These are phyloP conservation scores for Diadophis punctatus DNA, from an alignment of 2,113 vertebrate species.

Conservation along the genomic window DNA sequence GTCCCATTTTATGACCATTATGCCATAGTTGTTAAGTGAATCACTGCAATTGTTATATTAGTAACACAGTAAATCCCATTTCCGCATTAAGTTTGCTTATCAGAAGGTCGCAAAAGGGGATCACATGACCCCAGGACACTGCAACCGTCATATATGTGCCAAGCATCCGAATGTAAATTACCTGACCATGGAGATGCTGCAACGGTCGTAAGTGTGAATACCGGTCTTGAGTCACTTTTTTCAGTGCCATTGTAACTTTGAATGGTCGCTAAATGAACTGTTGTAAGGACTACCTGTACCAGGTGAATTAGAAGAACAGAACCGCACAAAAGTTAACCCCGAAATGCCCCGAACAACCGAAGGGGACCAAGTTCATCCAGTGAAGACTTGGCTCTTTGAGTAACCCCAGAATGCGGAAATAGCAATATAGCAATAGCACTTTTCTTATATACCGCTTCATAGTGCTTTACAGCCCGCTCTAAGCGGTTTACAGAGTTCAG, in stretches of 20 bases:
- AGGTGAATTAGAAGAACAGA: background rate
- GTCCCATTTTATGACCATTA: background rate
- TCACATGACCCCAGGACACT: background rate
- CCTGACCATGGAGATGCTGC: too few species aligned
- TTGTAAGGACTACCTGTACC: too few species aligned
- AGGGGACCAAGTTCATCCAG: background rate
- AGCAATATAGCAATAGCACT: too few species aligned
- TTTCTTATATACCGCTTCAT: too few species aligned
- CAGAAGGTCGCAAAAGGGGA: background rate
- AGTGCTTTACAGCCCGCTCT: too few species aligned
- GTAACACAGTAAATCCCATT: background rate
- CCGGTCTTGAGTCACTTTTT: too few species aligned
- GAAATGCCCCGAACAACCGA: background rate
- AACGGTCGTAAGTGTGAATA: too few species aligned
- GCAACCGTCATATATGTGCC: background rate
- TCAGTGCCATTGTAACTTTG: background rate
- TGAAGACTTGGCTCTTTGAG: background rate
- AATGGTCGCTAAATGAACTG: background rate
- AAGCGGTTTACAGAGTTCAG: too few species aligned
- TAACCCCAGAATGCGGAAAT: background rate
- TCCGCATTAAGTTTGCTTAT: background rate
- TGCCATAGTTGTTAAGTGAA: background rate
- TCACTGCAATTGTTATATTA: background rate
- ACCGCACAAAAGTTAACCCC: background rate
- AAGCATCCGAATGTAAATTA: too few species aligned